Conservation (phyloP, 2,888 invertebrate species). For the Podabrus alpinus region DNA sequence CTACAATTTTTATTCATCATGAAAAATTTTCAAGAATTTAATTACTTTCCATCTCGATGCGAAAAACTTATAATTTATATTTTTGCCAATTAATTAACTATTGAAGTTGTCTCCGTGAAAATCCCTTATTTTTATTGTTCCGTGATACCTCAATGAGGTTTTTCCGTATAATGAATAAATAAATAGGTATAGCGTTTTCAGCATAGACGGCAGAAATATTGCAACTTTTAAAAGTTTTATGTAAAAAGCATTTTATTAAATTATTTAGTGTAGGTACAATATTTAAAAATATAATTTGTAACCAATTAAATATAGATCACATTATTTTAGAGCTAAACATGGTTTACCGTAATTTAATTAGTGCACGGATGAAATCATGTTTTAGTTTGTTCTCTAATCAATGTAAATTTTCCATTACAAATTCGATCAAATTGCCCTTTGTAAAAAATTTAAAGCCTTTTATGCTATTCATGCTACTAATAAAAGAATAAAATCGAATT, state of each 20-base stretch:
- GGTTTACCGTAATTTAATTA: neutral
- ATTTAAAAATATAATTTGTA: neutral
- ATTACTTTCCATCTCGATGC: too few species aligned
- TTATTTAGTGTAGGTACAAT: neutral
- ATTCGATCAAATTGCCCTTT: neutral
- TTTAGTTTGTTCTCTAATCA: neutral
- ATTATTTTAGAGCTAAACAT: neutral
- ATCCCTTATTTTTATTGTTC: too few species aligned
- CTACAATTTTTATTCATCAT: too few species aligned
- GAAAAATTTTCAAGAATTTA: too few species aligned
- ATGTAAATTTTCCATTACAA: neutral
- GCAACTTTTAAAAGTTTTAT: too few species aligned
- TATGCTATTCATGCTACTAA: neutral
- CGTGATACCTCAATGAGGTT: neutral
- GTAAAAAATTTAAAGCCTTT: neutral
- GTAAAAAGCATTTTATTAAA: too few species aligned
- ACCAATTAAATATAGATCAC: neutral
- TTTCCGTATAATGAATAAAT: neutral
- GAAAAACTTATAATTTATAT: too few species aligned
- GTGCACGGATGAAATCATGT: neutral
- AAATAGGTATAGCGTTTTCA: neutral
- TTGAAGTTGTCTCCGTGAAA: too few species aligned
- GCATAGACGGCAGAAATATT: neutral
- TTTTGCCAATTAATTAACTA: too few species aligned
- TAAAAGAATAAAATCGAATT: neutral